A percentile compares a stretch with the other conserved stretches of the same genome.
phyloP scores from a whole-genome alignment of 1,140 invertebrate species.

The Drosophila setifemur region DNA sequence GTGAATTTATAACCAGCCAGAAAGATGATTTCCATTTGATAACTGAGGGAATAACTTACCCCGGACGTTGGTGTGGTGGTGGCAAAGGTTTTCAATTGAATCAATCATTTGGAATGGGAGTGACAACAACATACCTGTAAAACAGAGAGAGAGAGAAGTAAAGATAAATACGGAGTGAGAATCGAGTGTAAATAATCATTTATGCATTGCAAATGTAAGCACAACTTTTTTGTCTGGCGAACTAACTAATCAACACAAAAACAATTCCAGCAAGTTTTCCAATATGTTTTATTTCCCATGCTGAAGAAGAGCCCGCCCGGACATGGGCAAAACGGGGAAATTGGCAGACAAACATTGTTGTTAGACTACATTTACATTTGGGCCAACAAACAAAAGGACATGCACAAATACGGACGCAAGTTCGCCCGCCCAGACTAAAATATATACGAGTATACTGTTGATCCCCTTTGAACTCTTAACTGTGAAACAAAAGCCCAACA shows the following conservation, averaged over 20 bases:
- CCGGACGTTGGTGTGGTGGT: not conserved
- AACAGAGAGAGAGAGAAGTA: slow-evolving; percentile 4
- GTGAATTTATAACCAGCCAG: slow-evolving; percentile 44
- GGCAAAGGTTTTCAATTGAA: slow-evolving; percentile 22
- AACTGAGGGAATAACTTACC: slow-evolving; percentile 38
- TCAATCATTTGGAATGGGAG: slow-evolving; percentile 19
- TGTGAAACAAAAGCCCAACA: slow-evolving; percentile 57
- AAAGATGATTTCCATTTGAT: slow-evolving; percentile 37
- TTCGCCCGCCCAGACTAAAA: not conserved
- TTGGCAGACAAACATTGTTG: slow-evolving; percentile 27
- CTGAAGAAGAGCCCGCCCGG: not conserved
- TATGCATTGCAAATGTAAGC: slow-evolving; percentile 31
- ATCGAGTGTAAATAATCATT: slow-evolving; percentile 32
- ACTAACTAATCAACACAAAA: slow-evolving; percentile 42
- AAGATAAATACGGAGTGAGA: slow-evolving; percentile 18
- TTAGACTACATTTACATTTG: slow-evolving; percentile 32
- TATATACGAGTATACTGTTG: slow-evolving; percentile 10
- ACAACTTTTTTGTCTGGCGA: slow-evolving; percentile 39
- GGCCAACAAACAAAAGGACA: slow-evolving; percentile 26
- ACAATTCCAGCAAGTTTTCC: slow-evolving; percentile 28
- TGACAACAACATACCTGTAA: slow-evolving; percentile 43
- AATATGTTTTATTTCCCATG: slow-evolving; percentile 22
- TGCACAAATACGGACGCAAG: slow-evolving; percentile 25
- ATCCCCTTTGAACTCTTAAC: slow-evolving; percentile 40
- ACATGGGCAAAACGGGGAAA: not conserved